Base-by-base conservation (phyloP, 1,140 invertebrate genomes). In the Drosophila watanabei region DNA sequence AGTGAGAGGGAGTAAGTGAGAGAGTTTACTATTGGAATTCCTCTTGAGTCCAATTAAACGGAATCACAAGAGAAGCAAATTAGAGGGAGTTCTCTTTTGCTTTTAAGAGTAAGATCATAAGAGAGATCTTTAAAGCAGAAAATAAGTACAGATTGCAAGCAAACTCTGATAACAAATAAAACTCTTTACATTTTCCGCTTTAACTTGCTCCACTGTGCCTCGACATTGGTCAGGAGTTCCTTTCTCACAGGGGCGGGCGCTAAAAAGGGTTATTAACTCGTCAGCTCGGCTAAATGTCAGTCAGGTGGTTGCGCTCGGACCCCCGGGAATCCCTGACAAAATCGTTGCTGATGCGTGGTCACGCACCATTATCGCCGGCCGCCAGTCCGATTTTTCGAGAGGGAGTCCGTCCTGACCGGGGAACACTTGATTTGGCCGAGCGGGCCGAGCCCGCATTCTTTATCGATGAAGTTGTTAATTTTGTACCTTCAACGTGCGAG, bases 241-340 rank as follows among this genome's bases (percentile, higher is more conserved):
- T 46, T 46, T 70, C 66, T 43, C 66, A 48, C 35, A 58, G 46
- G 61, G 71, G 61, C 91, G 61, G 71, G 61, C 91, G 91, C 85
- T 92, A 92, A 92, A 90, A 92, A 92, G 91, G 91, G 91, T 92
- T 92, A 92, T 92, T 92, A 92, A 92, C 91, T 92, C 83, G 91
- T 92, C 91, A 92, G 87, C 75, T 86, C 56, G 79, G 41, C 80
- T 86, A 86, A 86, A 86, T 86, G 83, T 89, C 84, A 88, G 85
- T 89, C 79, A 89, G 86, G 85, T 90, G 82, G 79, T 51, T 68
- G 39, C 59, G 69, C 62, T 56, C 66, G 58, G 32, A 32, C 43
- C 61, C n/a, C n/a, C n/a, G n/a, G 63, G 73, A 66, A 62, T 83
- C 79, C 63, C 81, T 81, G 86, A 86, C 79, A 90, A 90, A 90